Evolutionary conservation across 2,888 invertebrate genomes (phyloP), one percentile per base, ranked within the genome.

Genomic region (Eristalis pertinax): DNA sequence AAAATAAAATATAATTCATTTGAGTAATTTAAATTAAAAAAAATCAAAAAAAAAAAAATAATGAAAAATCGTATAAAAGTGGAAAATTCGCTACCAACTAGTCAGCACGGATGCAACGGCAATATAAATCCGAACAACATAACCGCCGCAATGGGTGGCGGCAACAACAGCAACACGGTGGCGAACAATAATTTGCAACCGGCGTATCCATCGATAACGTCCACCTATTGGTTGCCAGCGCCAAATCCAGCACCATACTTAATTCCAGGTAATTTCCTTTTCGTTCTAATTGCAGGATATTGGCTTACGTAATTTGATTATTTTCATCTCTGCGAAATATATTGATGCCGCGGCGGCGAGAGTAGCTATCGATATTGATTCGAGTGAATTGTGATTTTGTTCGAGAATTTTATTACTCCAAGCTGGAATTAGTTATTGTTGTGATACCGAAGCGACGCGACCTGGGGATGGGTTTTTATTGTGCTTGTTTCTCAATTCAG

Each of bases 151-250:
- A n/a, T 19, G 19, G 50, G 50, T 50, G 50, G 50, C 19, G 43
- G n/a, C 43, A 73, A 43, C 22, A 76, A 32, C 22, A 63, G 8
- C 90, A 89, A 84, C 90, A 90, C 89, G 90, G 91, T 35, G 62
- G 76, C 73, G 11, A 72, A 35, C 7, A 79, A 62, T 41, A 73
- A 65, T 62, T 60, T 88, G 32, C 84, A 88, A 41, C 79, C 69
- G 73, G 89, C 90, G 89, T 97, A 97, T 94, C 97, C 97, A 92
- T 95, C 96, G 91, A 97, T 97, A 94, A 96, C 96, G 93, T 95
- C 96, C 93, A 96, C 96, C 92, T 97, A 97, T 94, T 97, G 97
- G 97, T 95, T 96, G 91, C 96, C 97, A 89, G 96, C 96, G 91
- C 95, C 96, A 89, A 96, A 95, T 93, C 96, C 96, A 90, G 96